Base-by-base conservation (phyloP, 2,888 invertebrate species). In the Gisinianus flammeolus region DNA sequence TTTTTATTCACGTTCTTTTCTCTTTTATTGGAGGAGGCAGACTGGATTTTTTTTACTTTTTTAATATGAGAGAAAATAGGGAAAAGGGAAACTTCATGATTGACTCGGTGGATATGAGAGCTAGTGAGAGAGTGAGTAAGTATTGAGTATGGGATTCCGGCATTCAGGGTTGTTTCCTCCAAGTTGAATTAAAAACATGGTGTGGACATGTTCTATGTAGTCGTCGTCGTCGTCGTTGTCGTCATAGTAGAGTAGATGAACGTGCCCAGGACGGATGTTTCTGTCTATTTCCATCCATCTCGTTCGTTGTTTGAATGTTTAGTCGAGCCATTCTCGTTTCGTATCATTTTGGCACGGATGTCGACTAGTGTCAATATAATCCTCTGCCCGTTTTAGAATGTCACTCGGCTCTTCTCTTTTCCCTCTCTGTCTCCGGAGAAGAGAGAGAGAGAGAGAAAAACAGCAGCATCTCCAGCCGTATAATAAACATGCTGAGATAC, bases 281-380 rank as follows among this genome's bases (percentile, higher is more conserved):
- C 76, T 75, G 76, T 79, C 79, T 79, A 79, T 79, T 79, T 79
- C 76, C 75, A 79, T 79, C 79, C 78, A 78, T 78, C 78, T 78
- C 72, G 31, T 30, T 54, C 56, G 33, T 44, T 35, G 69, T 69
- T 69, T 44, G 24, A 69, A 69, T 44, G n/a, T 22, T 44, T 71
- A 33, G 35, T 56, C 19, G 30, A 69, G 66, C 72, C 66, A 76
- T 72, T 79, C 71, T 79, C 79, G 52, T 71, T 70, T 72, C 62
- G 69, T 33, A 77, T 79, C 77, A 79, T 79, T 79, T 79, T 79
- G 79, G 79, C 79, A 79, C 77, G 79, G 74, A 77, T 79, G 79
- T 79, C 79, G 76, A 68, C 77, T 77, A 74, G 79, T 79, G 79
- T 79, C 79, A 79, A 79, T 79, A 79, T 74, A 64, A 79, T 79